Base-by-base conservation (phyloP, 2,888 invertebrate genomes). In the Thera obeliscata region DNA sequence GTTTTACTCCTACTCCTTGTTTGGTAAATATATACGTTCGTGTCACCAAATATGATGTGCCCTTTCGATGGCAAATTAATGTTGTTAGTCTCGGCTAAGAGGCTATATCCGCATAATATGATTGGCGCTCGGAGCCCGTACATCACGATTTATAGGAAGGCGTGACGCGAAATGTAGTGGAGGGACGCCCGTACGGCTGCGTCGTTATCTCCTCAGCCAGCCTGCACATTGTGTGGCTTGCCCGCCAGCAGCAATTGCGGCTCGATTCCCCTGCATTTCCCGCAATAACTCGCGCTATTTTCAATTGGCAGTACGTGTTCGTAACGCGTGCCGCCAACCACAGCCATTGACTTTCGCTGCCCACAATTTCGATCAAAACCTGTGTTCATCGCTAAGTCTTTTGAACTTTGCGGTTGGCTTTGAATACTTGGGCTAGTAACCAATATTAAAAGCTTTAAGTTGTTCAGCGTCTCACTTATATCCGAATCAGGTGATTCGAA, bases 271-370 rank as follows among this genome's bases (percentile, higher is more conserved):
- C 81, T 77, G 78, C 82, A 89, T 90, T 91, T 89, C 78, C 85
- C 81, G 86, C 88, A 84, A 90, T 89, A 90, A 88, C 87, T 86
- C 83, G 85, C 83, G 85, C 88, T 83, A 78, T 87, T 90, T 92
- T 92, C 92, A 91, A 92, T 91, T 86, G 88, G 82, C 79, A 78
- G 82, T 84, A 88, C 89, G 88, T 88, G 88, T 84, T 82, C 78
- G 72, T 71, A 84, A 86, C 90, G 89, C 90, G 89, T 90, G 89
- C 91, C 87, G 86, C 85, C 86, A 77, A 88, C 78, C 78, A 80
- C 87, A 86, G 83, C 81, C 80, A 85, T 87, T 80, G 78, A 79
- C 79, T 81, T 70, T 83, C 82, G 81, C 80, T 79, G 77, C 79
- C 84, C 80, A 88, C 85, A 87, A 87, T 89, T 90, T 85, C 78